Evolutionary conservation across 2,888 invertebrate genomes (phyloP), one percentile per base, ranked within the genome.

Genomic region (Cosmorhoe ocellata): DNA sequence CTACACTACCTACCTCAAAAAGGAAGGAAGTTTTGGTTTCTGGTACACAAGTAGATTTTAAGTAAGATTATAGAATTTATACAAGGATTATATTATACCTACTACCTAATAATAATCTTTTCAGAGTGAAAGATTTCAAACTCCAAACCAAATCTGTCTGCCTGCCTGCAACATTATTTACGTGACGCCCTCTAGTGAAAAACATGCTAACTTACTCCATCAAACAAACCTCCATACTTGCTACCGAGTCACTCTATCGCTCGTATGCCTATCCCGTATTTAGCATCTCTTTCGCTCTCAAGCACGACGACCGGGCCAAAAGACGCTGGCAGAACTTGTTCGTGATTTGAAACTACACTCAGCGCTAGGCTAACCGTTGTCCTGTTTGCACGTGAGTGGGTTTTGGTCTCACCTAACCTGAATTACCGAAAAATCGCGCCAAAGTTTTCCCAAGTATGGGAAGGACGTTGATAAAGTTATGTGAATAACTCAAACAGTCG

Each of bases 311-410:
- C 6, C 13, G 33, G 37, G 12, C 6, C 13, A 14, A 14, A 14
- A 22, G 24, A 9, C 37, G 45, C 47, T 24, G n/a, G 52, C 13
- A 32, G 44, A 53, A 70, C 65, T 71, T 69, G 74, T 74, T 73
- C 61, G 66, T 68, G 73, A 72, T 73, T 74, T 71, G 64, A 71
- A 71, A 71, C n/a, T 69, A 64, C 79, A 68, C 67, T 71, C 80
- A 87, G 86, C 82, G 76, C 80, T 81, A 79, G 72, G 77, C 76
- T 70, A 80, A 83, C 84, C 79, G 86, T 81, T 48, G 48, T 32
- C 44, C 53, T 76, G 80, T 71, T 74, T 72, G 75, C 56, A 71
- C 61, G 69, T 68, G 70, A 77, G 10, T 81, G 82, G 77, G 67
- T 62, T 64, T n/a, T n/a, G n/a, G 61, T 63, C 39, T 26, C 24